phyloP scores from a whole-genome alignment of 2,113 vertebrate species.

The Lutjanus erythropterus region DNA sequence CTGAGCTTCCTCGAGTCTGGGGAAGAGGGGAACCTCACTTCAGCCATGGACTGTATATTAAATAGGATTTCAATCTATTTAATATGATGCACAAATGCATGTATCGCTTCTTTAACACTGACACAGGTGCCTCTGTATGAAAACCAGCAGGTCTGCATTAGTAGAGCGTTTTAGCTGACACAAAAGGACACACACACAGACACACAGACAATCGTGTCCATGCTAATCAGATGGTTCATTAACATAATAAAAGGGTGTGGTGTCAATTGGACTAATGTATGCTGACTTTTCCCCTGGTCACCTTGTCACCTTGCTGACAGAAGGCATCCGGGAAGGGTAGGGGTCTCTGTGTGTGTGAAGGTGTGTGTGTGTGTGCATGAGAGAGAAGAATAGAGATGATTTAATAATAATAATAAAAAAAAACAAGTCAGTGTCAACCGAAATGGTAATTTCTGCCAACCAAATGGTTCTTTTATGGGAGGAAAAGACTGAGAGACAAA shows the following conservation, averaged over 20 bases:
- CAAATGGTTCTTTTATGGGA: background rate
- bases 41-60: too few relatives aligned
- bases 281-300: conserved; percentile 60
- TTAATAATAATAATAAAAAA: background rate
- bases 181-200: conserved; percentile 19
- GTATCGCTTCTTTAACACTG: too few relatives aligned
- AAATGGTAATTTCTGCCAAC: conserved; percentile 3
- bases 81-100: too few relatives aligned
- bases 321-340: conserved; percentile 25
- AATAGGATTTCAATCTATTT: too few relatives aligned
- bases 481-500: conserved; percentile 1
- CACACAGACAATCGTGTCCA: conserved; percentile 7
- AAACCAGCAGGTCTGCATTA: conserved; percentile 34
- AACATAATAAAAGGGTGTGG: conserved; percentile 68
- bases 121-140: background rate
- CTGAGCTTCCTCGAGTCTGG: too few relatives aligned
- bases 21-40: too few relatives aligned
- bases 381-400: background rate
- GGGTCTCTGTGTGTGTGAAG: conserved; percentile 16
- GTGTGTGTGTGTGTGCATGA: background rate
- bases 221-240: conserved; percentile 69
- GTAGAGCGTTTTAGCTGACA: background rate
- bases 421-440: background rate
- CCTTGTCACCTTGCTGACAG: conserved; percentile 71
- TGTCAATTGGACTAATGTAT: conserved; percentile 66